phyloP scores from a whole-genome alignment of 2,113 vertebrate species.

The Chrysochloris asiatica region DNA sequence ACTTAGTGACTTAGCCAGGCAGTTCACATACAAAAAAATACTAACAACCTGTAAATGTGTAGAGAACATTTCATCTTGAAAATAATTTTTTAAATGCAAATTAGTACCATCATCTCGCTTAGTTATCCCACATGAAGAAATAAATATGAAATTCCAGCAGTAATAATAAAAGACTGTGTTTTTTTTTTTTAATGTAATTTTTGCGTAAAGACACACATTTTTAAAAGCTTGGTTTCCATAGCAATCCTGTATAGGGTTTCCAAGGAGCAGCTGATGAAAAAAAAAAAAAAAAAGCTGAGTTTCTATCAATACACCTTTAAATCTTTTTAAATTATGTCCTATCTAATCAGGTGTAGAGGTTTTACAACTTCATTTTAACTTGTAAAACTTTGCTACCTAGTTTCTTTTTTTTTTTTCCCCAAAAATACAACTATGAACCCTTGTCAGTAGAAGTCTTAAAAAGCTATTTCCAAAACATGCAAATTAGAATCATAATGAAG shows the following conservation, averaged over 20 bases:
- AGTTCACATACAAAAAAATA: constrained; percentile 20
- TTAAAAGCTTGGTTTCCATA: too few species aligned
- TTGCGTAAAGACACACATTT: too few species aligned
- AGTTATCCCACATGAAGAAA: constrained; percentile 44
- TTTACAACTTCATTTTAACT: constrained; percentile 1
- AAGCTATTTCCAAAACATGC: background rate
- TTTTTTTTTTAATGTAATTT: background rate
- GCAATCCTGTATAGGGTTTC: too few species aligned
- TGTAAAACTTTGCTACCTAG: constrained; percentile 2
- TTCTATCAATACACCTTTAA: too few species aligned
- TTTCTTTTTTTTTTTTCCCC: background rate
- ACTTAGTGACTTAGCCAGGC: background rate
- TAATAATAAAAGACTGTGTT: background rate
- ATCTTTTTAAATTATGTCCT: constrained; percentile 12
- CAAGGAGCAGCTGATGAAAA: too few species aligned
- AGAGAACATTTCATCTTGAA: constrained; percentile 11
- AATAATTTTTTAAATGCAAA: constrained; percentile 24
- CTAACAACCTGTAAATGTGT: background rate
- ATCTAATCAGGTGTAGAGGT: background rate
- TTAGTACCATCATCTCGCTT: background rate
- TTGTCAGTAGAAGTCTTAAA: background rate
- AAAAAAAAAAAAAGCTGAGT: too few species aligned
- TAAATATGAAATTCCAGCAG: background rate
- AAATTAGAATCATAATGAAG: constrained; percentile 44
- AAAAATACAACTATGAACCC: background rate